A percentile compares a stretch with the other conserved stretches of the same genome.
phyloP scores from a whole-genome alignment of 2,797 vertebrate genomes.

The Graptemys geographica region DNA sequence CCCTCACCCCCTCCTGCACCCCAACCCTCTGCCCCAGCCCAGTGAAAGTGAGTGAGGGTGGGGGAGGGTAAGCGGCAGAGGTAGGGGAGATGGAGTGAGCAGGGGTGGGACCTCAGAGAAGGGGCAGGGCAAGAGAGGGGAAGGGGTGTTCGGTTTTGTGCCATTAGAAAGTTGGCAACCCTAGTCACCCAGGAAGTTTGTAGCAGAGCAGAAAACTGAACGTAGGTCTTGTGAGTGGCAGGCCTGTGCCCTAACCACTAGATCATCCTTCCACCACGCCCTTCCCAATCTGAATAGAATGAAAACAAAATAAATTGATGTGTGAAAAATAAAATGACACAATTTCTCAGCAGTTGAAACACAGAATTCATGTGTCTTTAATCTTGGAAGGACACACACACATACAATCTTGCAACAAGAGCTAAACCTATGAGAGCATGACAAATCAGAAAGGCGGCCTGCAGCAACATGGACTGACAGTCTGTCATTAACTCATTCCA shows the following conservation, averaged over 20 bases:
- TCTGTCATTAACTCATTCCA: constrained; percentile 77
- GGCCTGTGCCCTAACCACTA: background rate
- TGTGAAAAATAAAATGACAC: background rate
- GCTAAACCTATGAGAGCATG: constrained; percentile 69
- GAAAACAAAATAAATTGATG: background rate
- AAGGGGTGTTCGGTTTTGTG: no score
- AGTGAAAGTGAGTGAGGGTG: no score
- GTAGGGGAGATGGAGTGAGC: no score
- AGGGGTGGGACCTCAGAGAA: no score
- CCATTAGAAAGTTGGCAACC: no score
- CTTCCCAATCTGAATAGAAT: background rate
- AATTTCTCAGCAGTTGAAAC: constrained; percentile 8
- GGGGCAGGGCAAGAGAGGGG: no score
- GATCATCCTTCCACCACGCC: background rate
- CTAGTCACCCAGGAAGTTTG: background rate
- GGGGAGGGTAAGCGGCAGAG: no score
- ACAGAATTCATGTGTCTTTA: background rate
- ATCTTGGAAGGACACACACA: constrained; percentile 29
- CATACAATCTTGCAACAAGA: constrained; percentile 52
- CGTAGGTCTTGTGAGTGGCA: background rate
- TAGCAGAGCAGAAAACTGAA: background rate
- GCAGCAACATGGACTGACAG: constrained; percentile 75
- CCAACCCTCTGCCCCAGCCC: no score
- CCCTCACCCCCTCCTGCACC: no score
- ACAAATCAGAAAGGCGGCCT: constrained; percentile 72